Percentiles rank a stretch among this genome's conserved stretches.
phyloP scores from a whole-genome alignment of 2,797 vertebrate genomes.

The Crocidura indochinensis region DNA sequence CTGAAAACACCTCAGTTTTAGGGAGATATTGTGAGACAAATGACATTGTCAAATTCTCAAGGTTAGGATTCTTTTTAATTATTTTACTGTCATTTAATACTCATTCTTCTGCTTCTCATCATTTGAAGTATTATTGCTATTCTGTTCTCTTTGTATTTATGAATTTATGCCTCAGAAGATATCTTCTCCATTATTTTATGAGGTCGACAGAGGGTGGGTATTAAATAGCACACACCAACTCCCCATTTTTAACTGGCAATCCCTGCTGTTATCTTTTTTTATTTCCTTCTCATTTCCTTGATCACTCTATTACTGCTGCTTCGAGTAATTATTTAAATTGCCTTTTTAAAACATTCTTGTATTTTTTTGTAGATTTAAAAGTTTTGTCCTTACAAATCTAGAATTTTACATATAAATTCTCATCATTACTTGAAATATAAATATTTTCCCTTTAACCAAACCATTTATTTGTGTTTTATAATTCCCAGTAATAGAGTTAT shows the following conservation, averaged over 20 bases:
- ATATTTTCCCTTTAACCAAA: conserved; percentile 49
- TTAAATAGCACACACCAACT: conserved; percentile 59
- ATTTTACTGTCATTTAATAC: conserved; percentile 48
- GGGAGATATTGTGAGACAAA: neutral
- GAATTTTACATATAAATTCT: conserved; percentile 9
- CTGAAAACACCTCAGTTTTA: neutral
- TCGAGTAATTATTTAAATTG: conserved; percentile 25
- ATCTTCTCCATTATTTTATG: conserved; percentile 51
- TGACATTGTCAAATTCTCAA: neutral
- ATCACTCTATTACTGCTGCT: conserved; percentile 53
- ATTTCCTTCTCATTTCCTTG: conserved; percentile 67
- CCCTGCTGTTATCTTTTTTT: conserved; percentile 64
- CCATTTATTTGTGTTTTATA: neutral
- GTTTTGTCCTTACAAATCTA: neutral
- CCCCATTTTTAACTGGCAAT: conserved; percentile 60
- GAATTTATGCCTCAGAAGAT: conserved; percentile 40
- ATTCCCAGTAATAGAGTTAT: conserved; percentile 32
- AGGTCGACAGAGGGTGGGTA: conserved; percentile 11
- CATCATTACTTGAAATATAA: conserved; percentile 21
- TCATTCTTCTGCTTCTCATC: conserved; percentile 42
- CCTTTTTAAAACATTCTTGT: conserved; percentile 36
- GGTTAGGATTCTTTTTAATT: neutral
- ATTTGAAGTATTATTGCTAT: conserved; percentile 45
- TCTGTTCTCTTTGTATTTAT: conserved; percentile 31
- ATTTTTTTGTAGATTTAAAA: conserved; percentile 62